These are phyloP conservation scores for Ochropleura plecta DNA, from an alignment of 2,888 invertebrate species.

Conservation along the genomic window DNA sequence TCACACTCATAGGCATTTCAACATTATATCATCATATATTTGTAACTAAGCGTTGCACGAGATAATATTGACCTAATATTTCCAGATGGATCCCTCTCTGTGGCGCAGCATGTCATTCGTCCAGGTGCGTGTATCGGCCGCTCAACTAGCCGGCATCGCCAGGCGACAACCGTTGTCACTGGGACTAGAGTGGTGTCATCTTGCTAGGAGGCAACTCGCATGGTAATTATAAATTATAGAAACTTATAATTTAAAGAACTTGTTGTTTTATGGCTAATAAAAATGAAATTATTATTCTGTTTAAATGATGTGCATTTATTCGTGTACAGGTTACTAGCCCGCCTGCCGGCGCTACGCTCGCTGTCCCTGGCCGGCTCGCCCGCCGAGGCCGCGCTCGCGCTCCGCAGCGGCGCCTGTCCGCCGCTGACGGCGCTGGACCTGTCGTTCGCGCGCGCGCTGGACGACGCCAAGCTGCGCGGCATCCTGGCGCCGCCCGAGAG, in stretches of 20 bases:
- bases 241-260: no score
- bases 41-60: no score
- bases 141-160: conserved; percentile 95
- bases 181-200: conserved; percentile 96
- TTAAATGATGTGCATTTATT: neutral
- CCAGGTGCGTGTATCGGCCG: conserved; percentile 93
- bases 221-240: conserved; percentile 90
- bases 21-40: no score
- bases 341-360: conserved; percentile 95
- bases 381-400: conserved; percentile 94
- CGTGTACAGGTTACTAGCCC: conserved; percentile 92
- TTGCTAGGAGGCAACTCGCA: conserved; percentile 96
- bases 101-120: conserved; percentile 97
- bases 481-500: conserved; percentile 96
- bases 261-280: no score
- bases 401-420: conserved; percentile 95
- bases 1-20: no score
- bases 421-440: conserved; percentile 94
- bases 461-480: conserved; percentile 96
- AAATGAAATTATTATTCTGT: no score
- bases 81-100: conserved; percentile 93
- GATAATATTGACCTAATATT: conserved; percentile 4
- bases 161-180: conserved; percentile 96
- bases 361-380: conserved; percentile 95
- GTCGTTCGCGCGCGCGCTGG: conserved; percentile 96